phyloP scores from a whole-genome alignment of 2,888 invertebrate species.

The Hedya salicella region DNA sequence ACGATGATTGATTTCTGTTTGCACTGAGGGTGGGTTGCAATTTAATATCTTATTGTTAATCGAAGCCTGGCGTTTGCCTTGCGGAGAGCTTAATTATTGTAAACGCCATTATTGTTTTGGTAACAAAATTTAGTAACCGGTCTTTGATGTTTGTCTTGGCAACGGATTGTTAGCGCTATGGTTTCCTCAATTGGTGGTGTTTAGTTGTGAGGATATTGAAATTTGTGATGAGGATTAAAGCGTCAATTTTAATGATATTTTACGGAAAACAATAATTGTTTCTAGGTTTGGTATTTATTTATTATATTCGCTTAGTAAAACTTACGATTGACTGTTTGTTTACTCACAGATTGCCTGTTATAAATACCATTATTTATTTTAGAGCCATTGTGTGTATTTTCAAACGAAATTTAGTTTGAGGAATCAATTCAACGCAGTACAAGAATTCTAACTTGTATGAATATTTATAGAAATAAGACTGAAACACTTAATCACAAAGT shows the following conservation, averaged over 20 bases:
- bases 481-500: too few species aligned
- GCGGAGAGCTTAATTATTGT: conserved; percentile 70
- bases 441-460: too few species aligned
- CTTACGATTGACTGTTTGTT: too few species aligned
- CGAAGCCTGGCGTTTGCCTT: conserved; percentile 60
- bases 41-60: conserved; percentile 84
- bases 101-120: conserved; percentile 70
- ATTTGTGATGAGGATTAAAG: background rate
- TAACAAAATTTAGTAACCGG: conserved; percentile 55
- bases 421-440: too few species aligned
- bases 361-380: too few species aligned
- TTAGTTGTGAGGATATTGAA: conserved; percentile 7
- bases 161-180: conserved; percentile 25
- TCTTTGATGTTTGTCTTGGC: conserved; percentile 43
- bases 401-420: too few species aligned
- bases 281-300: background rate
- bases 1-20: conserved; percentile 84
- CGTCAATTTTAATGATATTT: background rate
- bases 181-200: conserved; percentile 4
- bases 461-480: too few species aligned
- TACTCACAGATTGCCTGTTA: too few species aligned
- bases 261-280: background rate
- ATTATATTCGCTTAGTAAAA: background rate
- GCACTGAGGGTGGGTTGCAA: conserved; percentile 69
- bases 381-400: too few species aligned